phyloP scores from a whole-genome alignment of 2,797 vertebrate genomes.

The Hozukius guyotensis region DNA sequence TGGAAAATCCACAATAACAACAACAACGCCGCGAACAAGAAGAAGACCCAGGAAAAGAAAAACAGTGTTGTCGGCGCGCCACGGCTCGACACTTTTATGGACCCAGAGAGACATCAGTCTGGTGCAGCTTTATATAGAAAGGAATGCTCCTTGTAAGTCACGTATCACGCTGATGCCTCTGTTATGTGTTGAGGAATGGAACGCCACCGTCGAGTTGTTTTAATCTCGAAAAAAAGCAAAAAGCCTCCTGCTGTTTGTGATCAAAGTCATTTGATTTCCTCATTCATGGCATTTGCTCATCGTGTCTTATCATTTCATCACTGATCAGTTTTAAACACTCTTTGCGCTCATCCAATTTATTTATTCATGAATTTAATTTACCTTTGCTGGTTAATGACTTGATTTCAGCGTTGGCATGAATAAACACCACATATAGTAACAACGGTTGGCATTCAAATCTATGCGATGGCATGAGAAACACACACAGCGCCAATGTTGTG shows the following conservation, averaged over 20 bases:
- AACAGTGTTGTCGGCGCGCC: conserved; percentile 50
- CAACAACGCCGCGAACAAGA: conserved; percentile 37
- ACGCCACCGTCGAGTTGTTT: not conserved
- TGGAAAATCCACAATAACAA: conserved; percentile 51
- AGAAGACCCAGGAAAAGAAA: conserved; percentile 23
- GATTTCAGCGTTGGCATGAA: conserved; percentile 23
- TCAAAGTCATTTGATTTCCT: conserved; percentile 22
- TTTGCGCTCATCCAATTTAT: conserved; percentile 18
- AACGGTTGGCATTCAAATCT: conserved; percentile 55
- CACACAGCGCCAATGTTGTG: conserved; percentile 52
- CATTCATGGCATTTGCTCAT: conserved; percentile 20
- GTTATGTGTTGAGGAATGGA: not conserved
- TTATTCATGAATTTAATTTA: conserved; percentile 51
- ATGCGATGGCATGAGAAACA: conserved; percentile 28
- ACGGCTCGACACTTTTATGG: conserved; percentile 21
- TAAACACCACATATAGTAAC: conserved; percentile 34
- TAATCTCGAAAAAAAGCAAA: not conserved
- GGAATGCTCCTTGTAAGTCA: conserved; percentile 11
- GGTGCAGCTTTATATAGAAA: conserved; percentile 9
- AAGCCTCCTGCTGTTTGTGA: conserved; percentile 31
- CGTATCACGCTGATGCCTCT: not conserved
- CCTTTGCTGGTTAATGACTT: conserved; percentile 45
- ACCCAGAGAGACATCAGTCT: conserved; percentile 19
- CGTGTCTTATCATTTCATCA: conserved; percentile 21
- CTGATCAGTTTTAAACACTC: conserved; percentile 34